Base-by-base conservation (phyloP, 2,888 invertebrate species). In the Seira musarum region DNA sequence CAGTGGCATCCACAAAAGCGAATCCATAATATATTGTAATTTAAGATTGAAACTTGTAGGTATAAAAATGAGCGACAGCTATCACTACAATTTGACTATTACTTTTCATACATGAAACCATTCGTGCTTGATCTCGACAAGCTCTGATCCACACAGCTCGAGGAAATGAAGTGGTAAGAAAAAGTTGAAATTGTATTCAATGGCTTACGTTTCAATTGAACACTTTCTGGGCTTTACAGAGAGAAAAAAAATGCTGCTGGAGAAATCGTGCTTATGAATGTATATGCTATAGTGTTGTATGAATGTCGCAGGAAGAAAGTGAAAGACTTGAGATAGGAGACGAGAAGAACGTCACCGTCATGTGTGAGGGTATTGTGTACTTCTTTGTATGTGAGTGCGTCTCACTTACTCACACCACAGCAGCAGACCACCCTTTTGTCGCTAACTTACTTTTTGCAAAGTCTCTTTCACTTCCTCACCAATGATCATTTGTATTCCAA, bases 401-500 rank as follows among this genome's bases (percentile, higher is more conserved):
- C 71, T 46, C 19, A 2, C 60, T 46, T 35, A 2, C 60, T 25
- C 57, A 17, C 69, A 13, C 30, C 60, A 69, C 5, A 25, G 3
- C 30, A 30, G 2, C 30, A 30, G 2, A 30, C 8, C 30, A 30
- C 30, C 30, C 49, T 15, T 49, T 61, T 49, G 24, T 24, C 40
- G 1, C 61, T 61, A 35, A 70, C 70, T 68, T 68, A 40, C 61
- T 13, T 35, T 46, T 19, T 74, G 40, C 53, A 60, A 25, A 19
- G 61, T 60, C 64, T 76, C 69, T 49, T 57, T 64, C 35, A 35
- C 35, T 60, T 30, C 60, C 72, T 49, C 65, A 30, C 30, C 30
- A 49, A 49, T 49, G 49, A 60, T 71, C 79, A 79, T 79, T 79
- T 73, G 73, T 73, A 79, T 79, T 79, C 79, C 69, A 64, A 68